These are phyloP conservation scores for Sternarchorhynchus goeldii DNA, from an alignment of 2,797 vertebrate species.

Conservation along the genomic window DNA sequence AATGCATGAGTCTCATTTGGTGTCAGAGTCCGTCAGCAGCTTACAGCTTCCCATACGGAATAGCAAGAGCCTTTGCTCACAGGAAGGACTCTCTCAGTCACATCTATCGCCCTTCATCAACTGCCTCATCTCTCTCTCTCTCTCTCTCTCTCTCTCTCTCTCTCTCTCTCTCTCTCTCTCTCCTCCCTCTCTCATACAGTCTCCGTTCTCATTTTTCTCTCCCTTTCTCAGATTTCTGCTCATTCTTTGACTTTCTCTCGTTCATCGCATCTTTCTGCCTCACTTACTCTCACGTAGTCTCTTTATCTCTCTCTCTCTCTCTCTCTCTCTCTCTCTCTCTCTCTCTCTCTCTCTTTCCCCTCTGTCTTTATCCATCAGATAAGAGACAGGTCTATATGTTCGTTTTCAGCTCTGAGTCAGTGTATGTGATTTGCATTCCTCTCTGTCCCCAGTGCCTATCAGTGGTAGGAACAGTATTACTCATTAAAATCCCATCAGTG, in stretches of 20 bases:
- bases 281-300: background rate
- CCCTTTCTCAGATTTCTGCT: background rate
- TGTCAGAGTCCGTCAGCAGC: conserved; percentile 38
- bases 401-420: conserved; percentile 20
- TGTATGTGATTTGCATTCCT: conserved; percentile 46
- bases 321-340: background rate
- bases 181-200: background rate
- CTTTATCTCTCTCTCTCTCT: background rate
- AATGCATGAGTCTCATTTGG: conserved; percentile 52
- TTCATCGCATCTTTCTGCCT: background rate
- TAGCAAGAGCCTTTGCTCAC: conserved; percentile 28
- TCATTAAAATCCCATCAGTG: conserved; percentile 59
- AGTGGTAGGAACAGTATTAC: conserved; percentile 44
- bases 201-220: background rate
- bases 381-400: conserved; percentile 37
- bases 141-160: background rate
- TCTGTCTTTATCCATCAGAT: conserved; percentile 20
- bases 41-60: conserved; percentile 26
- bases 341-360: background rate
- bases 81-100: conserved; percentile 23
- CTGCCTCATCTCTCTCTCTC: conserved; percentile 29
- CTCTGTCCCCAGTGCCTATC: conserved; percentile 32
- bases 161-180: background rate
- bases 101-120: conserved; percentile 41
- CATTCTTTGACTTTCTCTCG: background rate